Percentiles rank a stretch among this genome's conserved stretches.
Conservation (phyloP, 2,797 vertebrate species). For the Clamator glandarius region DNA sequence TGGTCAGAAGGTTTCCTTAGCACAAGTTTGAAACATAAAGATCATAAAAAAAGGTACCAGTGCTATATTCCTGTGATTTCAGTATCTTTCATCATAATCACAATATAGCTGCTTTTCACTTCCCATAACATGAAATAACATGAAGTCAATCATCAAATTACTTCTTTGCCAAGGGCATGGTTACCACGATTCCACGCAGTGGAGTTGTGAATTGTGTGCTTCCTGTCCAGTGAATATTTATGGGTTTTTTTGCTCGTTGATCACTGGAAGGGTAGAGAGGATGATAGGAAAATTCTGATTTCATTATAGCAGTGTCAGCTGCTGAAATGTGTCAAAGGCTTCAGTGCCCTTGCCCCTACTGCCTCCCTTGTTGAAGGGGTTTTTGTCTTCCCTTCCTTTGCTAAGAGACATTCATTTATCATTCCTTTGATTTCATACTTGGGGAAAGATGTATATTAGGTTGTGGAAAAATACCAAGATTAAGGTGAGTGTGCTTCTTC, state of each 20-base stretch:
- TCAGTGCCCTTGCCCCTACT: not conserved
- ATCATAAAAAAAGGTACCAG: not conserved
- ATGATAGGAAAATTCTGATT: not conserved
- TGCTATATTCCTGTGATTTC: not conserved
- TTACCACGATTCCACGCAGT: not conserved
- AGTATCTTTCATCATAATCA: not conserved
- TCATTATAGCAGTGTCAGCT: not conserved
- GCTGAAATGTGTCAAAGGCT: not conserved
- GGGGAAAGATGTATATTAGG: not conserved
- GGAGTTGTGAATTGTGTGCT: fast-evolving
- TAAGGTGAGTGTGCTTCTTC: not conserved
- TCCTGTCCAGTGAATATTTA: not conserved
- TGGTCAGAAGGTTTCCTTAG: not conserved
- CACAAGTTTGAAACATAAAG: not conserved
- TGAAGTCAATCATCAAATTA: not conserved
- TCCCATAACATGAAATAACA: not conserved
- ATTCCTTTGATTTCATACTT: not conserved
- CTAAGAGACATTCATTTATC: not conserved
- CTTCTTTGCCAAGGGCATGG: not conserved
- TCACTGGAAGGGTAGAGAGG: not conserved
- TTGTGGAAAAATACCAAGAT: not conserved
- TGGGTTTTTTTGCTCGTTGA: not conserved
- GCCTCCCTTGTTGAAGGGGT: not conserved
- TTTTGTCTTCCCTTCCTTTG: not conserved
- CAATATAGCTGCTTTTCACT: not conserved